These are phyloP conservation scores for Mycteria americana DNA, from an alignment of 2,797 vertebrate species.

Conservation along the genomic window DNA sequence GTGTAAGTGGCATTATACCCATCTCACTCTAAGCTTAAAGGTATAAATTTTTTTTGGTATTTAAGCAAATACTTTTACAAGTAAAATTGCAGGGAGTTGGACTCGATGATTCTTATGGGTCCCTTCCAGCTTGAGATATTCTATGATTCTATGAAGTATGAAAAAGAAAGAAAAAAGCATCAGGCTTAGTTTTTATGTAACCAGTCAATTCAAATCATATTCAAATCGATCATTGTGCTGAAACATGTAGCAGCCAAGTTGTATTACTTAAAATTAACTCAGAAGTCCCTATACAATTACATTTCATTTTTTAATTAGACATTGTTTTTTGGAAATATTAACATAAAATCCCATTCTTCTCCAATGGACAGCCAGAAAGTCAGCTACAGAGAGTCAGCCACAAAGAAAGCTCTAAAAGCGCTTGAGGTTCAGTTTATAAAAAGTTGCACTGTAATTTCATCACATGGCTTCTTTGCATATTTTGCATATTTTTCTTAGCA, in stretches of 20 bases:
- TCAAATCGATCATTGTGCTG: neutral
- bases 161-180: neutral
- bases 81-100: no score
- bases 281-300: neutral
- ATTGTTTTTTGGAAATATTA: neutral
- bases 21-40: neutral
- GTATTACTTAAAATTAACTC: neutral
- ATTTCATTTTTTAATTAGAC: neutral
- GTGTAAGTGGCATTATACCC: neutral
- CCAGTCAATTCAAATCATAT: neutral
- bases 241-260: neutral
- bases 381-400: neutral
- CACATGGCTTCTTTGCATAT: neutral
- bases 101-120: no score
- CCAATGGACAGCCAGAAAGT: neutral
- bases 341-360: neutral
- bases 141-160: neutral
- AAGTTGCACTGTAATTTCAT: neutral
- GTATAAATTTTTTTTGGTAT: neutral
- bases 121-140: no score
- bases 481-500: neutral
- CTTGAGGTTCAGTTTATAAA: neutral
- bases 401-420: neutral
- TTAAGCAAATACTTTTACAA: neutral
- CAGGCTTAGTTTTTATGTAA: neutral